phyloP scores from a whole-genome alignment of 2,113 vertebrate genomes.

The Chroicocephalus ridibundus region DNA sequence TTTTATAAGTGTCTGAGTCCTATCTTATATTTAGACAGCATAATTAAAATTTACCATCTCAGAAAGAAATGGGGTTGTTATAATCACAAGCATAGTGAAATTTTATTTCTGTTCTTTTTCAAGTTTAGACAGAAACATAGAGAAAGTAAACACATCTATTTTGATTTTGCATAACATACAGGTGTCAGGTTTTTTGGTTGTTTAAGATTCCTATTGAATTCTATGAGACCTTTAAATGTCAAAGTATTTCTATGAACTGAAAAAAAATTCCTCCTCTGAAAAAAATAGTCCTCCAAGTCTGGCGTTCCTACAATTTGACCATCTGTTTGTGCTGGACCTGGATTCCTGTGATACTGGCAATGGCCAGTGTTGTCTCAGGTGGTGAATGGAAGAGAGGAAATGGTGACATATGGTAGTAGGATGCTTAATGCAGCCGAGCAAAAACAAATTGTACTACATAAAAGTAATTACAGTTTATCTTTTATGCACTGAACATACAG shows the following conservation, averaged over 20 bases:
- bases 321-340: slow-evolving; percentile 64
- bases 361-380: slow-evolving; percentile 63
- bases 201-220: background rate
- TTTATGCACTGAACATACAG: slow-evolving; percentile 1
- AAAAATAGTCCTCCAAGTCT: slow-evolving; percentile 21
- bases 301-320: slow-evolving; percentile 59
- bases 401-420: slow-evolving; percentile 61
- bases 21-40: background rate
- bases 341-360: slow-evolving; percentile 51
- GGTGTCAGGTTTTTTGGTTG: background rate
- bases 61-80: background rate
- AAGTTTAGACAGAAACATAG: background rate
- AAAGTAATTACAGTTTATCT: slow-evolving; percentile 44
- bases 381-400: slow-evolving; percentile 60
- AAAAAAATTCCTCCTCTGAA: background rate
- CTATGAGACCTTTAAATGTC: slow-evolving; percentile 16
- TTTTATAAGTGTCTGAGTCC: background rate
- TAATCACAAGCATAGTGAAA: background rate
- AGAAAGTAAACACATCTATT: background rate
- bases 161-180: background rate
- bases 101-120: background rate
- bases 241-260: background rate
- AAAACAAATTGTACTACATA: slow-evolving; percentile 41
- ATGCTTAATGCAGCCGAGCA: slow-evolving; percentile 24
- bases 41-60: background rate